Conservation (phyloP, 2,888 invertebrate genomes). For the Eupithecia subfuscata region DNA sequence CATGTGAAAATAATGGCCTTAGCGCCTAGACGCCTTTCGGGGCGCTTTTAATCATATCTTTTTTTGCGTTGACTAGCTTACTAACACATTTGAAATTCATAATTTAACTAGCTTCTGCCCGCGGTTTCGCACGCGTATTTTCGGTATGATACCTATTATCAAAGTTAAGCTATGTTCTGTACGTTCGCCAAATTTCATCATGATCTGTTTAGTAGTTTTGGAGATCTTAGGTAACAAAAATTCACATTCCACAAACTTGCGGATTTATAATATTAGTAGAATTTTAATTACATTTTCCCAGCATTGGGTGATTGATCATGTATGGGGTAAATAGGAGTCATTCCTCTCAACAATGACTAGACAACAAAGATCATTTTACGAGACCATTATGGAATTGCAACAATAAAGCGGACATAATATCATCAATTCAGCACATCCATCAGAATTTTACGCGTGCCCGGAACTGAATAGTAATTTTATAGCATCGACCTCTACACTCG, state of each 20-base stretch:
- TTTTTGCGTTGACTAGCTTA: background rate
- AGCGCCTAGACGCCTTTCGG: background rate
- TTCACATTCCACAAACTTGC: too few relatives aligned
- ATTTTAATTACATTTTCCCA: background rate
- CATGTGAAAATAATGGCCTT: too few relatives aligned
- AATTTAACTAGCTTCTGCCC: too few relatives aligned
- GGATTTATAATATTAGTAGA: too few relatives aligned
- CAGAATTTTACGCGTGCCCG: conserved; percentile 39
- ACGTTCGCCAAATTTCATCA: too few relatives aligned
- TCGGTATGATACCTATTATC: too few relatives aligned
- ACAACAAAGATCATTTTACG: conserved; percentile 36
- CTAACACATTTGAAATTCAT: background rate
- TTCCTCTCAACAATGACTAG: background rate
- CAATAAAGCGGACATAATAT: conserved; percentile 25
- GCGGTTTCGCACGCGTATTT: too few relatives aligned
- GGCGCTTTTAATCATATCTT: background rate
- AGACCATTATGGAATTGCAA: conserved; percentile 31
- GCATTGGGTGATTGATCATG: background rate
- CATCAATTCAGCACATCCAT: conserved; percentile 34
- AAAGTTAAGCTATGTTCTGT: too few relatives aligned
- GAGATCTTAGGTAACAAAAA: too few relatives aligned
- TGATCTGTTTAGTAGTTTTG: too few relatives aligned
- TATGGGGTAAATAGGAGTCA: background rate
- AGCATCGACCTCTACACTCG: conserved; percentile 41
- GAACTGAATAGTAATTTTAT: conserved; percentile 45